Evolutionary conservation across 1,140 invertebrate genomes (phyloP).

Genomic region (Papilio polytes): DNA sequence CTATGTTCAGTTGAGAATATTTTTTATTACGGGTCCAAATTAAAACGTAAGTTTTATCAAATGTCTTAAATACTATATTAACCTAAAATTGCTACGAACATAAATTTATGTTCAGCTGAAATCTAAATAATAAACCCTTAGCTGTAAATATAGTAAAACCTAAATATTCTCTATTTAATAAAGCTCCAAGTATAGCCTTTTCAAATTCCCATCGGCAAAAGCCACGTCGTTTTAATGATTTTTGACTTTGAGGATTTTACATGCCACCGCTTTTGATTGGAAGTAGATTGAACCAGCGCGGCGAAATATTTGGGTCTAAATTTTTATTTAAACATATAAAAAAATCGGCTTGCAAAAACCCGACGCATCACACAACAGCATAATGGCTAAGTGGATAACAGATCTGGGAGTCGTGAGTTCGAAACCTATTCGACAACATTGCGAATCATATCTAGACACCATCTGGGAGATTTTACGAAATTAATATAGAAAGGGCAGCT

Average conservation of each 20-base stretch:
- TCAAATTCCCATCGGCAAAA: not conserved
- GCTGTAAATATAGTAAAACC: not conserved
- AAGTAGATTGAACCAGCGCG: not conserved
- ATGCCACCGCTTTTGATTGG: not conserved
- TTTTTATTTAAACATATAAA: not conserved
- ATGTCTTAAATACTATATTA: not conserved
- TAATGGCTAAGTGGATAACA: not conserved
- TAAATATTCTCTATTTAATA: not conserved
- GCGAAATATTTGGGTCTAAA: not conserved
- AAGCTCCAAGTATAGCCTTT: not conserved
- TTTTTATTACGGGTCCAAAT: conserved; percentile 5
- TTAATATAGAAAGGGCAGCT: not conserved
- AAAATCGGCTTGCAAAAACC: not conserved
- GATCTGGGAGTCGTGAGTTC: not conserved
- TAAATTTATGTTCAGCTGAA: not conserved
- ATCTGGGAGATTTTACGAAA: not conserved
- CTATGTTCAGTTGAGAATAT: not conserved
- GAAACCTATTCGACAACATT: not conserved
- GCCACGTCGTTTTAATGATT: not conserved
- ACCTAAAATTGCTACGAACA: not conserved
- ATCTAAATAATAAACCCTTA: not conserved
- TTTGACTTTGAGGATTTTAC: conserved; percentile 10
- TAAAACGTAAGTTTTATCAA: not conserved
- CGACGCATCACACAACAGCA: not conserved
- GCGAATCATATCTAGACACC: too few relatives aligned